A percentile compares a stretch with the other conserved stretches of the same genome.
phyloP scores from a whole-genome alignment of 2,797 vertebrate genomes.

The Bryconaethiops microstoma region DNA sequence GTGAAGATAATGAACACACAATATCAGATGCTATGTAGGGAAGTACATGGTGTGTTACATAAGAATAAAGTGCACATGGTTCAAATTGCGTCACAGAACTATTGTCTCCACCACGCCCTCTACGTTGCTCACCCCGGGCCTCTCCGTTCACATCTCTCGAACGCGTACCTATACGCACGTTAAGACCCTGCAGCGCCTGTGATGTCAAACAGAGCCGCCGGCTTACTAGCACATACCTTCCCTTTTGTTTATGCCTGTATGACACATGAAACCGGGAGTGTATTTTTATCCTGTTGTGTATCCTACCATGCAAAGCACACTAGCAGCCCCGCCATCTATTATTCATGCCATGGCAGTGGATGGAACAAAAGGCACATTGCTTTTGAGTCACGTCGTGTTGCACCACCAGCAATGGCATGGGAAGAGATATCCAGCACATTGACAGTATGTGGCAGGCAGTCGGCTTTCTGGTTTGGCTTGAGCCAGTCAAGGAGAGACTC shows the following conservation, averaged over 20 bases:
- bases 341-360: slow-evolving; percentile 55
- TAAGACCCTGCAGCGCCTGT: slow-evolving; percentile 22
- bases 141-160: neutral
- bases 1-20: neutral
- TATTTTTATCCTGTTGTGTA: slow-evolving; percentile 53
- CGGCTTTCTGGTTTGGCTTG: slow-evolving; percentile 18
- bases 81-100: neutral
- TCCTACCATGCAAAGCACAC: slow-evolving; percentile 47
- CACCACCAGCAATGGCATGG: slow-evolving; percentile 22
- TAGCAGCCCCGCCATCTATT: slow-evolving; percentile 50
- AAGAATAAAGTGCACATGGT: neutral
- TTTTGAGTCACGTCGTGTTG: slow-evolving; percentile 47
- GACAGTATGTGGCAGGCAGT: slow-evolving; percentile 24
- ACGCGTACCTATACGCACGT: neutral
- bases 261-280: slow-evolving; percentile 44
- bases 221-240: slow-evolving; percentile 29
- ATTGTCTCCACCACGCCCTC: neutral
- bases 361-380: slow-evolving; percentile 43
- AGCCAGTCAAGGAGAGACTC: slow-evolving; percentile 8
- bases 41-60: neutral
- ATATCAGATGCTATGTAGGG: neutral
- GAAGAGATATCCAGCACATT: slow-evolving; percentile 17
- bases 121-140: neutral
- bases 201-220: slow-evolving; percentile 40
- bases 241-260: slow-evolving; percentile 47